Conservation (phyloP, 2,888 invertebrate genomes). For the Mesopsocus fuscifrons region DNA sequence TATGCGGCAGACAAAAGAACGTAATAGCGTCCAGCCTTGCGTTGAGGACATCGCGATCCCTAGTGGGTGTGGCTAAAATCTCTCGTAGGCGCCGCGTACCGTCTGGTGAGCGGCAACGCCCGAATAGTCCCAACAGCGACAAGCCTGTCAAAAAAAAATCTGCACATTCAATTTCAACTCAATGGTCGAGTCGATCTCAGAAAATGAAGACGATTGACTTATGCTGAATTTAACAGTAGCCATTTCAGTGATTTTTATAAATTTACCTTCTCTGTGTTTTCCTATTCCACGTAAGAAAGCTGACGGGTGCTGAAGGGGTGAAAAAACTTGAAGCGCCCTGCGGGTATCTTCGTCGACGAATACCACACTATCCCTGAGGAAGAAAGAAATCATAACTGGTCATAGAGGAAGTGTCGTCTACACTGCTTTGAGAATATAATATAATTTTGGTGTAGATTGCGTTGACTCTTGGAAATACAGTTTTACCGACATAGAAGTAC, state of each 20-base stretch:
- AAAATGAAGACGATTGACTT: too few relatives aligned
- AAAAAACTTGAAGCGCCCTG: conserved; percentile 58
- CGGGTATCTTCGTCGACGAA: conserved; percentile 52
- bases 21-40: conserved; percentile 48
- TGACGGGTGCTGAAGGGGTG: conserved; percentile 49
- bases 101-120: conserved; percentile 47
- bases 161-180: too few relatives aligned
- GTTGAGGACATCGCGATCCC: conserved; percentile 35
- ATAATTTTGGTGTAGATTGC: too few relatives aligned
- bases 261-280: conserved; percentile 32
- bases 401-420: too few relatives aligned
- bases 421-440: too few relatives aligned
- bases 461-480: too few relatives aligned
- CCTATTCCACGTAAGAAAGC: conserved; percentile 45
- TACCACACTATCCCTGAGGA: conserved; percentile 41
- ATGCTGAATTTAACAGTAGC: too few relatives aligned
- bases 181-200: too few relatives aligned
- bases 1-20: conserved; percentile 41
- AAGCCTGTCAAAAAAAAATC: too few relatives aligned
- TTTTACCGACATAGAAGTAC: too few relatives aligned
- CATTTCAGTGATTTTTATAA: too few relatives aligned
- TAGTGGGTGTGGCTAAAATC: conserved; percentile 34
- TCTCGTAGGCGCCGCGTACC: conserved; percentile 46
- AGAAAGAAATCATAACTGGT: too few relatives aligned
- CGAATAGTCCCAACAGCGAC: conserved; percentile 50